Base-by-base conservation (phyloP, 2,113 vertebrate species). In the Erinaceus europaeus region DNA sequence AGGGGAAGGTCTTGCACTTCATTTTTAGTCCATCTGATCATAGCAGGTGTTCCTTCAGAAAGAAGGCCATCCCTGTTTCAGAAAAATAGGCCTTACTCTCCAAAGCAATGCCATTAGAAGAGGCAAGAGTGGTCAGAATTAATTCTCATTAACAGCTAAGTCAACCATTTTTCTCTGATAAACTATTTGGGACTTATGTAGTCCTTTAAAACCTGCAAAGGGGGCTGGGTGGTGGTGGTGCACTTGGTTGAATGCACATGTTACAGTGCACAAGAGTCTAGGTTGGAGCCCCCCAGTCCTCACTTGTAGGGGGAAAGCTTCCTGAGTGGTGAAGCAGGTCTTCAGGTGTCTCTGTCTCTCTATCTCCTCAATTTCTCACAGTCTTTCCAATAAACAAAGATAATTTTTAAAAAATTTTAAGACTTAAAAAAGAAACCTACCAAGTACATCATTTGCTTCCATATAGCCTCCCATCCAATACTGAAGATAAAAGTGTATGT, bases 1-100 rank as follows among this genome's bases (percentile, higher is more conserved):
- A 65, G 15, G 40, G 23, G 80, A 61, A 72, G 18, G 4, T 11
- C 52, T 40, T 53, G 20, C 4, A 36, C 27, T 78, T 92, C 27
- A 67, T 21, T 79, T 79, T 80, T 55, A 69, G 59, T 84, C 46
- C 14, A 34, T 29, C 3, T 48, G 21, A 68, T n/a, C 48, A 6
- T 53, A 73, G 21, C 18, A 23, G 48, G 25, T 40, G 18, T 69
- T 91, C 38, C 32, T 77, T 71, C 9, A 11, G 59, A 73, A 81
- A 68, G 69, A 73, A 36, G 78, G n/a, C 13, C 44, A 50, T 52
- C 13, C 14, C 12, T 81, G 18, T 62, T 72, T 23, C 15, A 59
- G 55, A 72, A 75, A 85, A 74, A 73, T 46, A 87, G 38, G 52
- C 69, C 67, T 89, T 29, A 38, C 14, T 88, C 93, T n/a, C 38